phyloP scores from a whole-genome alignment of 2,113 vertebrate species.

The Siniperca knerii region DNA sequence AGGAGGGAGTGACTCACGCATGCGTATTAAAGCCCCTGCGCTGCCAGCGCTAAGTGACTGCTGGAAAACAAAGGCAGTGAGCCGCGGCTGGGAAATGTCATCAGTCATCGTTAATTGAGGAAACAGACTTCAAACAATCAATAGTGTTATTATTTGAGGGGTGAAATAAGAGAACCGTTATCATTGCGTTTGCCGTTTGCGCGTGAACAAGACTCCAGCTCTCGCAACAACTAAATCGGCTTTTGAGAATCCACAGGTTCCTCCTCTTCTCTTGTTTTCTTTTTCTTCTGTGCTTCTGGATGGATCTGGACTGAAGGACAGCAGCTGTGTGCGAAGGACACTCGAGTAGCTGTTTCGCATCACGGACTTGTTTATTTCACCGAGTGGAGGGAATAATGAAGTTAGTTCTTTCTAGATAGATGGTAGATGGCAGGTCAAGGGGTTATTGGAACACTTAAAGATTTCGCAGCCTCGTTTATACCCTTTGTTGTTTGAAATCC shows the following conservation, averaged over 20 bases:
- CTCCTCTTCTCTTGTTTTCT: constrained; percentile 5
- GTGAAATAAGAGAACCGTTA: not conserved
- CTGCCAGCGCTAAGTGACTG: constrained; percentile 67
- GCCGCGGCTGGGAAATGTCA: constrained; percentile 55
- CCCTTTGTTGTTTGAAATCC: not conserved
- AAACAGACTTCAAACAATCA: constrained; percentile 23
- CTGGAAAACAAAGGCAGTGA: constrained; percentile 80
- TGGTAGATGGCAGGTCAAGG: not conserved
- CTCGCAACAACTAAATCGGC: constrained; percentile 25
- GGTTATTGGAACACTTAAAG: not conserved
- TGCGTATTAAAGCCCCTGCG: constrained; percentile 67
- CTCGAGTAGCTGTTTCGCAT: not conserved
- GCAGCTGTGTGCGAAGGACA: constrained; percentile 19
- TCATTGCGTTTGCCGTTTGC: not conserved
- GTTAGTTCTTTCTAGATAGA: constrained; percentile 26
- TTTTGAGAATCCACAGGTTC: constrained; percentile 77
- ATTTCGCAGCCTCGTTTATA: not conserved
- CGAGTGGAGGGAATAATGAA: constrained; percentile 19
- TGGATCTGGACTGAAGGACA: constrained; percentile 40
- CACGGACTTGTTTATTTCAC: constrained; percentile 29
- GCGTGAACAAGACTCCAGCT: constrained; percentile 14
- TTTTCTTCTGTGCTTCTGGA: constrained; percentile 19
- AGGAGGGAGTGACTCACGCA: constrained; percentile 79
- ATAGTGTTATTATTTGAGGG: constrained; percentile 15
- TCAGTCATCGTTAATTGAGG: constrained; percentile 54